A percentile compares a stretch with the other conserved stretches of the same genome.
These are phyloP conservation scores for Hemiscyllium ocellatum DNA, from an alignment of 2,113 vertebrate genomes.

Conservation along the genomic window DNA sequence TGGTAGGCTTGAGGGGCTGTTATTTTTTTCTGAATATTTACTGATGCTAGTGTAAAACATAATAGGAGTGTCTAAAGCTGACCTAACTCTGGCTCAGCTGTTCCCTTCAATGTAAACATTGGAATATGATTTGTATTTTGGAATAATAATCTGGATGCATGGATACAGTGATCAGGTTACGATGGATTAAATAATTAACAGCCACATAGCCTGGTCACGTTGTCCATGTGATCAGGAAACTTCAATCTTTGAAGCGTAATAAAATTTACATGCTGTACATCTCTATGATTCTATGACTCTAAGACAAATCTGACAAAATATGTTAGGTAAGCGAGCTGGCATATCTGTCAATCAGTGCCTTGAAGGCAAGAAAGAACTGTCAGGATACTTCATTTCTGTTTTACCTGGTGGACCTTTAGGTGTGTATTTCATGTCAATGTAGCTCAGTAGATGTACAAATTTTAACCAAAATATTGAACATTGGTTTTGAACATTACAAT, in stretches of 20 bases:
- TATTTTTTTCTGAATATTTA: neutral
- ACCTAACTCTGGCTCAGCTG: slow-evolving; percentile 35
- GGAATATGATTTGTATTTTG: slow-evolving; percentile 43
- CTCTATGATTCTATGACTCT: neutral
- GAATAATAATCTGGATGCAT: slow-evolving; percentile 49
- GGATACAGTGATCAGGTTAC: slow-evolving; percentile 59
- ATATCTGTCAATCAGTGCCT: neutral
- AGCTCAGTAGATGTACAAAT: neutral
- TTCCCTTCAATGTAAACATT: slow-evolving; percentile 46
- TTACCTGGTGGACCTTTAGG: neutral
- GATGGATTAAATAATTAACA: slow-evolving; percentile 51
- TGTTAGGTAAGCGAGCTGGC: neutral
- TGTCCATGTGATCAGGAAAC: slow-evolving; percentile 52
- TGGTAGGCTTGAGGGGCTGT: too few relatives aligned
- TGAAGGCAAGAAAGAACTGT: neutral
- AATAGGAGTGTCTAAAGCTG: neutral
- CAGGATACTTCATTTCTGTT: neutral
- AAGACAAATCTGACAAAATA: neutral
- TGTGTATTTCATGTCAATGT: neutral
- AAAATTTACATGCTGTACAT: neutral
- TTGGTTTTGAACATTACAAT: neutral
- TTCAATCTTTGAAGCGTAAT: slow-evolving; percentile 18
- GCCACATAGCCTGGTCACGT: slow-evolving; percentile 55
- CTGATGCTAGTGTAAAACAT: neutral
- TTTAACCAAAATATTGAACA: neutral